Base-by-base conservation (phyloP, 2,113 vertebrate species). In the Platysteira castanea region DNA sequence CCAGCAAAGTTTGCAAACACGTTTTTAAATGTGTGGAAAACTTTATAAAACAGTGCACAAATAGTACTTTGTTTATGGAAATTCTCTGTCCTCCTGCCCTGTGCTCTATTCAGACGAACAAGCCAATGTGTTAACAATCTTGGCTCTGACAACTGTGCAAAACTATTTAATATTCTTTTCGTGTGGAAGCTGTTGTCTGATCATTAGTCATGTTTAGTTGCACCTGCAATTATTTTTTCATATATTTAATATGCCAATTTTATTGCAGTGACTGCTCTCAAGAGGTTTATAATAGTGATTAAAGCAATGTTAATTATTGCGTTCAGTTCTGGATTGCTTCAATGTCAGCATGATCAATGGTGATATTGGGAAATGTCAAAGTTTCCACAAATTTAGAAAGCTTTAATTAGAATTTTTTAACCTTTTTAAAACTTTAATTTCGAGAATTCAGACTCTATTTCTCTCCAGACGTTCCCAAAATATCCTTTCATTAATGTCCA, bases 171-270 rank as follows among this genome's bases (percentile, higher is more conserved):
- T 94, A 98, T 97, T 98, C 88, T 90, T 91, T 91, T 87, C 84
- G 67, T 76, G 89, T 83, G 64, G 85, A 94, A 88, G 81, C 77
- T 96, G 95, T 97, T 96, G 83, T 93, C 89, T 97, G 87, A 95
- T 97, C 97, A 97, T 98, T 97, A 98, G 97, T 98, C 97, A 96
- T 96, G 77, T 97, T 98, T 97, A 97, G 96, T 95, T 97, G 89
- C 91, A 98, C 94, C 89, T 96, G 89, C 87, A 97, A 96, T 97
- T 97, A 97, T 97, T 97, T 97, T 95, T 93, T 96, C 60, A 86
- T 96, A 85, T 95, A 86, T 95, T 97, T 97, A 98, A 93, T 97
- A 96, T 89, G 84, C 54, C 95, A 97, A 71, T 96, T 98, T 97
- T 97, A 96, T 97, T 97, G 94, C 80, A 87, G 30, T 94, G 80